A percentile compares a stretch with the other conserved stretches of the same genome.
These are phyloP conservation scores for Noctua fimbriata DNA, from an alignment of 2,888 invertebrate species.

Conservation along the genomic window DNA sequence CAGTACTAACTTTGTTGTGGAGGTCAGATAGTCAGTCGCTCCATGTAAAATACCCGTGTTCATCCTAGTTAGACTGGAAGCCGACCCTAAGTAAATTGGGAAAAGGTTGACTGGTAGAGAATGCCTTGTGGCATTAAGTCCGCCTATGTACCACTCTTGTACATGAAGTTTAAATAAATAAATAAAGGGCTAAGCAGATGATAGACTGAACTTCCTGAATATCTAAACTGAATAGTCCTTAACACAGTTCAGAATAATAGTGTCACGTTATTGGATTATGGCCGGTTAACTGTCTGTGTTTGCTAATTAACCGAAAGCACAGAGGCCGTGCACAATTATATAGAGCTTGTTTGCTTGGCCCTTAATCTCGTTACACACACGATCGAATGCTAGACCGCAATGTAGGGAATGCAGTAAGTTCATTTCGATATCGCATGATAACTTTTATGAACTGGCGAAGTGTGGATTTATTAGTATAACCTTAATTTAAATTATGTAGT, in stretches of 20 bases:
- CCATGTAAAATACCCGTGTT: background rate
- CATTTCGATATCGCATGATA: background rate
- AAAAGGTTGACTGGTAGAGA: too few relatives aligned
- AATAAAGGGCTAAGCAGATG: background rate
- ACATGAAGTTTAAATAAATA: too few relatives aligned
- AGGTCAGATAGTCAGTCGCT: background rate
- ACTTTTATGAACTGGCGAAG: background rate
- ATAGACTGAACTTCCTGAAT: background rate
- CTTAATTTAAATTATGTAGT: too few relatives aligned
- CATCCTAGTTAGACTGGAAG: background rate
- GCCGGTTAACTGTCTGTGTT: constrained; percentile 57
- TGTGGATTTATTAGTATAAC: background rate
- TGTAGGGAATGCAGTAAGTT: constrained; percentile 22
- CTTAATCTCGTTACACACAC: constrained; percentile 68
- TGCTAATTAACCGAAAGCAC: constrained; percentile 64
- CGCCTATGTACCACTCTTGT: too few relatives aligned
- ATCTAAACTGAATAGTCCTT: constrained; percentile 13
- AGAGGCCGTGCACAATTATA: constrained; percentile 61
- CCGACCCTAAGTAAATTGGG: background rate
- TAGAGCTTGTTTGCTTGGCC: constrained; percentile 63
- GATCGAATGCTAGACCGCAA: constrained; percentile 51
- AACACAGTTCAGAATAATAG: constrained; percentile 48
- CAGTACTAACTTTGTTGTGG: background rate
- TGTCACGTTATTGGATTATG: constrained; percentile 55
- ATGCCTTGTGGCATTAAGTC: too few relatives aligned